Evolutionary conservation across 2,797 vertebrate genomes (phyloP), one percentile per base, ranked within the genome.

Genomic region (Melanotaenia boesemani): DNA sequence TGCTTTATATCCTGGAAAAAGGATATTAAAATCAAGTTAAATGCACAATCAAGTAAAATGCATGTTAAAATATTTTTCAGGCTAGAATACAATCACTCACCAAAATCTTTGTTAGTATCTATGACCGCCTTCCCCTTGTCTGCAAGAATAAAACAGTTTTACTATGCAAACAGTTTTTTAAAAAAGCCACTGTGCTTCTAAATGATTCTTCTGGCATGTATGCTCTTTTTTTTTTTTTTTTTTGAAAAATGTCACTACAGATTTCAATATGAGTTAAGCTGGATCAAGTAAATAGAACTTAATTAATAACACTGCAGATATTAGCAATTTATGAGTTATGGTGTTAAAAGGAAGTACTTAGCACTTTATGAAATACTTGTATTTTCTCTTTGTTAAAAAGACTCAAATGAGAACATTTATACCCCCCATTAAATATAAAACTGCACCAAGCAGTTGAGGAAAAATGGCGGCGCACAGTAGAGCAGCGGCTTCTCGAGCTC

Each of bases 11-110:
- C 63, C 91, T 93, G 85, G 36, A 52, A 28, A 89, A 73, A 82
- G 20, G 81, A 4, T 4, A 36, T 30, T n/a, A n/a, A 67, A 9
- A 56, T 20, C 76, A 44, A 28, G 28, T 66, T 28, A 76, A 30
- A 74, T 1, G 0, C 26, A 67, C 2, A 41, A 5, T 24, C 22
- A 75, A 71, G 6, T 46, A 72, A n/a, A 2, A 36, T 10, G 8
- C 5, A 26, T 24, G 11, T 12, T 16, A 4, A 50, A 16, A 36
- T 24, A 1, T 18, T 50, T 1, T 13, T 52, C 16, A 20, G 9
- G 52, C 10, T 0, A 8, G 1, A 3, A 12, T 5, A 60, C 6
- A 34, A n/a, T 46, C 55, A 91, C 91, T 93, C 64, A 94, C 90
- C 76, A 2, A 0, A 36, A 26, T 58, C 0, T 0, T 15, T 60